Evolutionary conservation across 2,888 invertebrate species (phyloP), one percentile per base, ranked within the genome.

Genomic region (Microplitis manilae): DNA sequence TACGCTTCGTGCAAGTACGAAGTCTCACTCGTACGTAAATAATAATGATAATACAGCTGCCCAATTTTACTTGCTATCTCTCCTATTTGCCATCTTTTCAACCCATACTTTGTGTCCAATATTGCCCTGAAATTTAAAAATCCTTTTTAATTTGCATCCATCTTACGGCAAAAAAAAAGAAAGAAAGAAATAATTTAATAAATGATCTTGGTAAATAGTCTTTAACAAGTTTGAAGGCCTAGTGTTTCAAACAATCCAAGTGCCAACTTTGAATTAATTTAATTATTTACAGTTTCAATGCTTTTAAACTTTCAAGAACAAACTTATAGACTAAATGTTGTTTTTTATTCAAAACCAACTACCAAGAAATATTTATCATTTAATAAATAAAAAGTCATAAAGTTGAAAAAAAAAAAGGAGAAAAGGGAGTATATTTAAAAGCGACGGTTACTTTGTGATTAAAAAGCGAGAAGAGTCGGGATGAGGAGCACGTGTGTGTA

Each of bases 21-120:
- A 60, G 97, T 97, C 91, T 98, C 98, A 91, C 98, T 98, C 81
- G 98, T 98, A 87, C 98, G 93, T 87, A 98, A 92, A 90, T 98
- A 98, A 91, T 98, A 98, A 91, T 98, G 98, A 90, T 98, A 98
- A 91, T 98, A 98, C 41, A 98, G 94, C 91, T 98, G 98, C 83
- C 98, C 98, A 89, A 98, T 98, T 92, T 98, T 98, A 74, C 98
- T 98, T 70, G 98, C 98, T 83, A 98, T 98, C 91, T 98, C 98
- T 74, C 98, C 98, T 85, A 98, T 98, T 91, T 98, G 98, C 98
- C 98, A 98, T 84, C 98, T 92, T 89, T 98, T 98, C 85, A 98
- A 92, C 50, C 97, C 97, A 90, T 98, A 98, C 91, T 97, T 97
- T 81, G 94, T 94, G 90, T 98, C 98, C 84, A 98, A 92, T 80